These are phyloP conservation scores for Oenanthe melanoleuca DNA, from an alignment of 2,113 vertebrate genomes.

Conservation along the genomic window DNA sequence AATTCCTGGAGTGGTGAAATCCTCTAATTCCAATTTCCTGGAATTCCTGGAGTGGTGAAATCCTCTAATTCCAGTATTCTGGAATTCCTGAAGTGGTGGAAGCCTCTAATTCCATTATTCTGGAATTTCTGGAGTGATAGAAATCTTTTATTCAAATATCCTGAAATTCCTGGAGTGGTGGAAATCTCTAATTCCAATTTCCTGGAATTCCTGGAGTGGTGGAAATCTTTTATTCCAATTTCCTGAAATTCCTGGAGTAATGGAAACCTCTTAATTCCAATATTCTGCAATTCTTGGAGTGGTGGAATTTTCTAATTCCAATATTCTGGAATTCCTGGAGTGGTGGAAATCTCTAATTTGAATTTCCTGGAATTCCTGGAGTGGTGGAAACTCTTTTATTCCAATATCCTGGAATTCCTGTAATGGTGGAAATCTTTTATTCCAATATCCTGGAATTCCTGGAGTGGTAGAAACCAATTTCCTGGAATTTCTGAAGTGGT, in stretches of 20 bases:
- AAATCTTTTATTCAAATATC: too few relatives aligned
- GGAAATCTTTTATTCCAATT: too few relatives aligned
- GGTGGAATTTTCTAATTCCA: background rate
- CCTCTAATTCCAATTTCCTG: too few relatives aligned
- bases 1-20: background rate
- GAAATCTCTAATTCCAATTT: background rate
- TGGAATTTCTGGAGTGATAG: too few relatives aligned
- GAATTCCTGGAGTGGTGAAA: background rate
- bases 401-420: background rate
- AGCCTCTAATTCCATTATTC: background rate
- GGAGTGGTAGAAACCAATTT: background rate
- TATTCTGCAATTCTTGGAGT: background rate
- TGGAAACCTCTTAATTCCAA: background rate
- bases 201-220: background rate
- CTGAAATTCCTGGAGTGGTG: too few relatives aligned
- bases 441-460: background rate
- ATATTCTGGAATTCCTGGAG: background rate
- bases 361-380: background rate
- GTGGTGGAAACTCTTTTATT: background rate
- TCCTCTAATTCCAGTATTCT: too few relatives aligned
- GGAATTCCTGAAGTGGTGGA: background rate
- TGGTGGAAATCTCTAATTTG: background rate
- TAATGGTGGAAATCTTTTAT: too few relatives aligned
- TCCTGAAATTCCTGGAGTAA: too few relatives aligned
- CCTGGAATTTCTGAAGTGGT: background rate